Conservation (phyloP, 1,140 invertebrate species). For the Agraylea sexmaculata region DNA sequence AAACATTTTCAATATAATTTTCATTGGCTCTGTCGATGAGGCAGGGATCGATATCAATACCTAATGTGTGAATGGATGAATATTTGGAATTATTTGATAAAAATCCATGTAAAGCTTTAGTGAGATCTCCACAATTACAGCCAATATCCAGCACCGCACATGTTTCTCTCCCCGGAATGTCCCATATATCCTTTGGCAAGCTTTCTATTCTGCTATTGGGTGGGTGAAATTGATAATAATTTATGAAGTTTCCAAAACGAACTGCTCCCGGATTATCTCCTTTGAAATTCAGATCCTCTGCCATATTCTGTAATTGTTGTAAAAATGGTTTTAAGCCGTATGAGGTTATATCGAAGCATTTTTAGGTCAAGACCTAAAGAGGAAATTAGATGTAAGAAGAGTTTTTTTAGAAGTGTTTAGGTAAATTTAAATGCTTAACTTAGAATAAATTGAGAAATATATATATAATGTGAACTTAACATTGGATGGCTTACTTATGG, state of each 20-base stretch:
- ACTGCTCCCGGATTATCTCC: conserved; percentile 59
- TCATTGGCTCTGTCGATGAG: conserved; percentile 55
- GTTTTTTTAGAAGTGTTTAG: too few relatives aligned
- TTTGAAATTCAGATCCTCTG: conserved; percentile 25
- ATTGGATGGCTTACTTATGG: too few relatives aligned
- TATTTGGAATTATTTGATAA: conserved; percentile 33
- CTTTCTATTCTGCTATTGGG: conserved; percentile 49
- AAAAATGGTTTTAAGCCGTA: too few relatives aligned
- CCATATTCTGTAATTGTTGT: conserved; percentile 6
- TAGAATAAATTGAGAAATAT: too few relatives aligned
- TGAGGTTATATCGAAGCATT: too few relatives aligned
- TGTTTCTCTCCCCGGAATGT: conserved; percentile 23
- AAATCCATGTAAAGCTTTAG: conserved; percentile 44
- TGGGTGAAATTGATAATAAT: conserved; percentile 74
- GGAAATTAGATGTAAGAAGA: too few relatives aligned
- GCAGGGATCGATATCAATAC: conserved; percentile 59
- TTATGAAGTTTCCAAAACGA: conserved; percentile 70
- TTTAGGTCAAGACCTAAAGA: too few relatives aligned
- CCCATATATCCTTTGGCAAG: conserved; percentile 50
- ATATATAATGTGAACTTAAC: too few relatives aligned
- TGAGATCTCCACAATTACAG: conserved; percentile 67
- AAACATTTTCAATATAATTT: conserved; percentile 35
- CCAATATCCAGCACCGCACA: conserved; percentile 61
- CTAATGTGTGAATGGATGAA: conserved; percentile 45
- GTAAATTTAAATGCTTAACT: too few relatives aligned